phyloP scores from a whole-genome alignment of 2,113 vertebrate genomes.

The Apus apus region DNA sequence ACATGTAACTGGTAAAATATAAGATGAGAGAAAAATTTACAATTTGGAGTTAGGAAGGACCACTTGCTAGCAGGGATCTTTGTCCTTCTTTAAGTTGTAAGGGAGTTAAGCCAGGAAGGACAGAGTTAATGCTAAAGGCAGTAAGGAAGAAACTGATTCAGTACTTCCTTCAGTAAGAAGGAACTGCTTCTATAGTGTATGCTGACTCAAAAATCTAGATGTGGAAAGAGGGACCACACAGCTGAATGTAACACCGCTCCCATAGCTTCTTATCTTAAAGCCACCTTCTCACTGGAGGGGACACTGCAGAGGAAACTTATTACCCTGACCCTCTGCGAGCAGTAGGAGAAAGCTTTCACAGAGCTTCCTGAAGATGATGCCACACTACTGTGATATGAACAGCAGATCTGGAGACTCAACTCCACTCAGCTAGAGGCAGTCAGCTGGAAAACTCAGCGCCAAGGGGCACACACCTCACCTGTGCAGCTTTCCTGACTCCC shows the following conservation, averaged over 20 bases:
- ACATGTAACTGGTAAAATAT: background rate
- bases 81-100: background rate
- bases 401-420: background rate
- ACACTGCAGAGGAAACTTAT: background rate
- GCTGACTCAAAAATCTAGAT: background rate
- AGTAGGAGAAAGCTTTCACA: background rate
- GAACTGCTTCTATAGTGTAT: background rate
- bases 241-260: background rate
- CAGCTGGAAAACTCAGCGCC: background rate
- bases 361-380: background rate
- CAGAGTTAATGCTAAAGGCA: background rate
- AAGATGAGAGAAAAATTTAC: accelerated
- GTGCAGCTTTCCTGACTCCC: background rate
- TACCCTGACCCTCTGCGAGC: background rate
- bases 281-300: background rate
- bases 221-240: background rate
- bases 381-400: background rate
- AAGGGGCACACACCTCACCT: background rate
- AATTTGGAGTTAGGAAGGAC: background rate
- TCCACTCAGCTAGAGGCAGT: background rate
- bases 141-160: too few relatives aligned
- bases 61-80: background rate
- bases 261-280: accelerated
- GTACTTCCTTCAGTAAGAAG: background rate
- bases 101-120: background rate